Percentiles rank a stretch among this genome's conserved stretches.
These are phyloP conservation scores for Ooceraea biroi DNA, from an alignment of 1,140 invertebrate species.

Conservation along the genomic window DNA sequence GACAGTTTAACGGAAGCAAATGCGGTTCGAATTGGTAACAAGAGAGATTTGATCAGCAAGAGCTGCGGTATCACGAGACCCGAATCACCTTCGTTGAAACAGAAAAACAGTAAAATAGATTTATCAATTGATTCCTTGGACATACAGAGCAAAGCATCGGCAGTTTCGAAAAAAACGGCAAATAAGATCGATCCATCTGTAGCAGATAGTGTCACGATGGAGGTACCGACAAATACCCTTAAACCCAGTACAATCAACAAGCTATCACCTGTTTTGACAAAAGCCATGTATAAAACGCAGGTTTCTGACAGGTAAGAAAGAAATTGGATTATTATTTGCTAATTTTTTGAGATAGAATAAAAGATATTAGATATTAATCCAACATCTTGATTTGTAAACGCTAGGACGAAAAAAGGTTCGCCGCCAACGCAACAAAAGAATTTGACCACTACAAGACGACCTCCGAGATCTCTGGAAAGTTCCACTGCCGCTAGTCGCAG, in stretches of 20 bases:
- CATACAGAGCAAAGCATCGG: slow-evolving; percentile 84
- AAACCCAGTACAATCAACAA: slow-evolving; percentile 81
- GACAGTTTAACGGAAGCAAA: slow-evolving; percentile 86
- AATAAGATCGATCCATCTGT: slow-evolving; percentile 83
- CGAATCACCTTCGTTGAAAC: slow-evolving; percentile 83
- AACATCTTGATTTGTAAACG: slow-evolving; percentile 5
- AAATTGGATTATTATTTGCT: not conserved
- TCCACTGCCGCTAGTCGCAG: slow-evolving; percentile 84
- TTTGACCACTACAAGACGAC: slow-evolving; percentile 69
- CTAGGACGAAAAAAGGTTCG: slow-evolving; percentile 77
- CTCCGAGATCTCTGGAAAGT: slow-evolving; percentile 80
- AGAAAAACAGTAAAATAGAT: slow-evolving; percentile 83
- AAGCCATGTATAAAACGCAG: slow-evolving; percentile 71
- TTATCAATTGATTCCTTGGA: slow-evolving; percentile 87
- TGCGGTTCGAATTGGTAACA: slow-evolving; percentile 74
- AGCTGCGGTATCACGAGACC: slow-evolving; percentile 85
- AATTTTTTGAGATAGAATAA: no score
- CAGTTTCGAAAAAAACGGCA: slow-evolving; percentile 80
- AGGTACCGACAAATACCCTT: slow-evolving; percentile 78
- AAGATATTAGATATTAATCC: not conserved
- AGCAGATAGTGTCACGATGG: slow-evolving; percentile 84
- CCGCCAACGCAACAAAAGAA: slow-evolving; percentile 81
- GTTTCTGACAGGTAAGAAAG: slow-evolving; percentile 68
- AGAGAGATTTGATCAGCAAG: slow-evolving; percentile 80
- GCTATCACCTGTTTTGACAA: slow-evolving; percentile 80